Evolutionary conservation across 2,888 invertebrate genomes (phyloP).

Genomic region (Alitta virens): DNA sequence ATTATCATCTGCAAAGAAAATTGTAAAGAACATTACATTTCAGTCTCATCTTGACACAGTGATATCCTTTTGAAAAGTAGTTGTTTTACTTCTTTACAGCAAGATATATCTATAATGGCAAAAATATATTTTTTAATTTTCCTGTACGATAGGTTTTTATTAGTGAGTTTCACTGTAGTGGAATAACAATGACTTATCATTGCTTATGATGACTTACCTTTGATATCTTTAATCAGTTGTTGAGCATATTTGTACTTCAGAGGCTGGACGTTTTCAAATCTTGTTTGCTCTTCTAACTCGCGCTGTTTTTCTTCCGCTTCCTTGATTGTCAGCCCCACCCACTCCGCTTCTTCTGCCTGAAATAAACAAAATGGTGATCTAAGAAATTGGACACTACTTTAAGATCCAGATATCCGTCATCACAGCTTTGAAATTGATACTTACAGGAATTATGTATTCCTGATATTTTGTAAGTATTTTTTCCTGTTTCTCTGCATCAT

Average conservation of each 20-base stretch:
- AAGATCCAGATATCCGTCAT: background rate
- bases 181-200: background rate
- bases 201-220: slow-evolving; percentile 2
- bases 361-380: background rate
- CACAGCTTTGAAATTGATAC: slow-evolving; percentile 45
- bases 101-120: no score
- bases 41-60: no score
- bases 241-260: slow-evolving; percentile 21
- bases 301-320: slow-evolving; percentile 28
- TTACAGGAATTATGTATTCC: slow-evolving; percentile 78
- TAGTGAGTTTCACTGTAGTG: background rate
- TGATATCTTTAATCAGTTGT: slow-evolving; percentile 17
- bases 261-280: slow-evolving; percentile 13
- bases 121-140: no score
- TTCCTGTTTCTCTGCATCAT: slow-evolving; percentile 68
- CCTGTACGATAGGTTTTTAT: background rate
- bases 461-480: slow-evolving; percentile 76
- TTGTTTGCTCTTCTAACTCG: slow-evolving; percentile 19
- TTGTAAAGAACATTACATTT: no score
- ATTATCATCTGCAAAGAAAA: no score
- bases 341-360: slow-evolving; percentile 25
- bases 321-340: slow-evolving; percentile 26
- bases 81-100: no score
- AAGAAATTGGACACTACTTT: no score
- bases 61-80: no score